Conservation (phyloP, 2,113 vertebrate species). For the Apeltes quadracus region DNA sequence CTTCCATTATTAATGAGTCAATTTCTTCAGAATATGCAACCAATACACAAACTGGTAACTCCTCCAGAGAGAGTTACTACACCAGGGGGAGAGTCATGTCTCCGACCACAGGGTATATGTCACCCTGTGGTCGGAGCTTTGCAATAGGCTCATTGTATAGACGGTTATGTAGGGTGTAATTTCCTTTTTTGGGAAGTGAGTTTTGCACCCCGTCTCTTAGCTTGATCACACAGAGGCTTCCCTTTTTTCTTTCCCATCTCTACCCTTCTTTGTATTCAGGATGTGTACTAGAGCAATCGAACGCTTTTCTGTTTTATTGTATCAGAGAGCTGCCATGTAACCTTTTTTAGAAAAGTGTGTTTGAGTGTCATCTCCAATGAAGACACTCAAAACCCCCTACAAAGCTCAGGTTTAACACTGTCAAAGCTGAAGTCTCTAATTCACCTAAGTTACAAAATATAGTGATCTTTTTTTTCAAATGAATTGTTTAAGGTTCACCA, state of each 20-base stretch:
- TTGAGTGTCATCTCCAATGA: too few relatives aligned
- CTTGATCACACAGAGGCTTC: background rate
- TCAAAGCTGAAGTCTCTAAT: background rate
- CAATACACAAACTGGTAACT: constrained; percentile 30
- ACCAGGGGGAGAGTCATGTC: constrained; percentile 27
- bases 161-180: background rate
- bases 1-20: background rate
- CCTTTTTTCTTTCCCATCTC: background rate
- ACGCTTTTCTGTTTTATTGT: background rate
- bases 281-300: background rate
- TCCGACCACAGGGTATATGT: too few relatives aligned
- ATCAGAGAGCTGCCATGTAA: background rate
- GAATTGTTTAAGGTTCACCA: background rate
- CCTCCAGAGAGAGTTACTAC: constrained; percentile 32
- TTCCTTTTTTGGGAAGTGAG: too few relatives aligned
- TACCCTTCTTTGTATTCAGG: background rate
- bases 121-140: constrained; percentile 16
- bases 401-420: background rate
- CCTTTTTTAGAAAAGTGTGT: background rate
- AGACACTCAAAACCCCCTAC: background rate
- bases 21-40: background rate
- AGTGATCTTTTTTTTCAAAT: background rate
- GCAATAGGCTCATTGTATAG: background rate
- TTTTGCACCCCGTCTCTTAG: background rate
- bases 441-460: background rate